A percentile compares a stretch with the other conserved stretches of the same genome.
Evolutionary conservation across 2,888 invertebrate genomes (phyloP).

Genomic region (Temnothorax rugatulus): DNA sequence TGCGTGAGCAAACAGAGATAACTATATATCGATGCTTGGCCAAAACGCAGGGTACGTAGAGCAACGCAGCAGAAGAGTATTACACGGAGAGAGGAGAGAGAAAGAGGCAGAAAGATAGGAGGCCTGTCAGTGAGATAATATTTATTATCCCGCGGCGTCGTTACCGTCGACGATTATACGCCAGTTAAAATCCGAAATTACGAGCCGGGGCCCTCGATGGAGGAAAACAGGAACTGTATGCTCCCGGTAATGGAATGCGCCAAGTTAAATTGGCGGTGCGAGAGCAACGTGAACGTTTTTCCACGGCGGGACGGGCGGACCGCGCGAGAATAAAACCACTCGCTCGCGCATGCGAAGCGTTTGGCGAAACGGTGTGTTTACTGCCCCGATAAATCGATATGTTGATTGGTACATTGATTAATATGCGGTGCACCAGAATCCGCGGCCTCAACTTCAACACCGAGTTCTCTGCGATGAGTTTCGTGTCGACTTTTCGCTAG

Average conservation of each 20-base stretch:
- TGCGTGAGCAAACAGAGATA: slow-evolving; percentile 60
- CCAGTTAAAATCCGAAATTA: slow-evolving; percentile 59
- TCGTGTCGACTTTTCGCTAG: neutral
- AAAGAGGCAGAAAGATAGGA: neutral
- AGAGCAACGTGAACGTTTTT: slow-evolving; percentile 53
- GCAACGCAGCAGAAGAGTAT: neutral
- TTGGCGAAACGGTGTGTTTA: slow-evolving; percentile 33
- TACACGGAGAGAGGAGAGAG: neutral
- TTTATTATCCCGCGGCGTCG: slow-evolving; percentile 58
- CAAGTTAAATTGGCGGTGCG: slow-evolving; percentile 48
- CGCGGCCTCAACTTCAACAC: slow-evolving; percentile 23
- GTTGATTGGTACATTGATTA: slow-evolving; percentile 47
- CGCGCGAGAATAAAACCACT: slow-evolving; percentile 37
- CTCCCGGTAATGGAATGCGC: slow-evolving; percentile 44
- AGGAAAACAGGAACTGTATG: slow-evolving; percentile 52
- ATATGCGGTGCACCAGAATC: slow-evolving; percentile 9
- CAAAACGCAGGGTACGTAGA: neutral
- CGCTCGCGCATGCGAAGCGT: slow-evolving; percentile 16
- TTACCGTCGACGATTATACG: slow-evolving; percentile 58
- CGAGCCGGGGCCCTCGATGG: slow-evolving; percentile 13
- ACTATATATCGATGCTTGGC: slow-evolving; percentile 41
- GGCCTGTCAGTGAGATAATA: slow-evolving; percentile 46
- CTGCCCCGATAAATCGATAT: slow-evolving; percentile 29
- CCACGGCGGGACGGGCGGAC: slow-evolving; percentile 9
- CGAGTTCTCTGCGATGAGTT: slow-evolving; percentile 1